Conservation (phyloP, 2,797 vertebrate genomes). For the Meriones psammophilus region DNA sequence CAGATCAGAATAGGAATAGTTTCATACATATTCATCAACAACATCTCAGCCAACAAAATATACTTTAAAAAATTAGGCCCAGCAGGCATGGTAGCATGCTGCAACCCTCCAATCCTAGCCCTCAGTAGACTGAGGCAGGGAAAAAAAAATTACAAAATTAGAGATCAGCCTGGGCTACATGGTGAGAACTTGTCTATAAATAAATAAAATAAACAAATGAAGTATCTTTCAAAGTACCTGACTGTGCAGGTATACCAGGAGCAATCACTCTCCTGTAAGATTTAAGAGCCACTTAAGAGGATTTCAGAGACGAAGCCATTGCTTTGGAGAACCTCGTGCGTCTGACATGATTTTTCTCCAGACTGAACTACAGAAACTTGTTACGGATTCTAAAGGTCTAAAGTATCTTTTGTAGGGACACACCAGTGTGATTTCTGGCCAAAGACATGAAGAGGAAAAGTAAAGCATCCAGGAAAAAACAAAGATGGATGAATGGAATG, state of each 20-base stretch:
- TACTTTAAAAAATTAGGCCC: conserved; percentile 54
- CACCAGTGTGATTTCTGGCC: neutral
- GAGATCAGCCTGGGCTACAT: neutral
- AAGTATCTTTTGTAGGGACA: neutral
- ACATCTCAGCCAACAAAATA: conserved; percentile 70
- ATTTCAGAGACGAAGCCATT: neutral
- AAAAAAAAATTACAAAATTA: neutral
- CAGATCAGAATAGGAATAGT: conserved; percentile 79
- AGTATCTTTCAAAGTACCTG: neutral
- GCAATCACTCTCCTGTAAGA: conserved; percentile 40
- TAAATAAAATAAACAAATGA: neutral
- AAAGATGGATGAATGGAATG: neutral
- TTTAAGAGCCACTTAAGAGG: neutral
- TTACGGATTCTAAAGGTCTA: neutral
- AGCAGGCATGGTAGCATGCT: neutral
- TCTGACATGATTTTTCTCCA: neutral
- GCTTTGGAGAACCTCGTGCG: neutral
- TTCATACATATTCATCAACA: conserved; percentile 81
- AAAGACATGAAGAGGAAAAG: neutral
- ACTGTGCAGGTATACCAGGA: conserved; percentile 55
- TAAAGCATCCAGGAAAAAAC: neutral
- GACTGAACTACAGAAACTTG: neutral
- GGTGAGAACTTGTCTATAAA: neutral
- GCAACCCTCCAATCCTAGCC: neutral
- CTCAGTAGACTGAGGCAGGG: neutral